phyloP scores from a whole-genome alignment of 2,797 vertebrate species.

The Sebastes umbrosus region DNA sequence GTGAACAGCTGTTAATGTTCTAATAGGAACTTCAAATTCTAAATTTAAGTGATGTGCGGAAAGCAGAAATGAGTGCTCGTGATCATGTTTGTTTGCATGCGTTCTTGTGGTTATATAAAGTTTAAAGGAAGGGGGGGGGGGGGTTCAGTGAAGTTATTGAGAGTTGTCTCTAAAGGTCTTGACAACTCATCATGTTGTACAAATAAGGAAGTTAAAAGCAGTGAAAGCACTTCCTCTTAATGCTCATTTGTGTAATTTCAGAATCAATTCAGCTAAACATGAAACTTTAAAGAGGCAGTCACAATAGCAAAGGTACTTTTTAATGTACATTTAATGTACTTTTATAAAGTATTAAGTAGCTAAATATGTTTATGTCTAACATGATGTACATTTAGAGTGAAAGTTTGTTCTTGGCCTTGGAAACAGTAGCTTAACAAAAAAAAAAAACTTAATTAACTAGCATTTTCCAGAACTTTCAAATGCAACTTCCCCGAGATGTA shows the following conservation, averaged over 20 bases:
- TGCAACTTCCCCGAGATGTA: neutral
- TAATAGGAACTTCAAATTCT: neutral
- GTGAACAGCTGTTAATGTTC: neutral
- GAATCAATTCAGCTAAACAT: neutral
- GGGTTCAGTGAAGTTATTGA: neutral
- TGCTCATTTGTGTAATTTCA: constrained; percentile 12
- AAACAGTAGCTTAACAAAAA: neutral
- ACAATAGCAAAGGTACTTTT: neutral
- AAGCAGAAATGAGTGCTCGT: constrained; percentile 1
- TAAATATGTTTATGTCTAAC: neutral
- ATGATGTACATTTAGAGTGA: neutral
- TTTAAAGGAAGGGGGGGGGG: neutral
- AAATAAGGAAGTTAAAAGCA: constrained; percentile 45
- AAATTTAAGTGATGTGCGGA: neutral
- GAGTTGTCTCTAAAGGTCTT: neutral
- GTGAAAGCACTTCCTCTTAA: constrained; percentile 42
- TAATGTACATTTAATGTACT: neutral
- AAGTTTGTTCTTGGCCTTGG: neutral
- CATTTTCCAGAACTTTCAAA: neutral
- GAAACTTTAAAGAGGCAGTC: neutral
- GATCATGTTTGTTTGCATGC: neutral
- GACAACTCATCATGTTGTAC: neutral
- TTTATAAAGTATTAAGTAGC: neutral
- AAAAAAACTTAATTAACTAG: neutral
- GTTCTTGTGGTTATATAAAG: neutral